Evolutionary conservation across 2,113 vertebrate genomes (phyloP), one percentile per base, ranked within the genome.

Genomic region (Sinocyclocheilus anshuiensis): DNA sequence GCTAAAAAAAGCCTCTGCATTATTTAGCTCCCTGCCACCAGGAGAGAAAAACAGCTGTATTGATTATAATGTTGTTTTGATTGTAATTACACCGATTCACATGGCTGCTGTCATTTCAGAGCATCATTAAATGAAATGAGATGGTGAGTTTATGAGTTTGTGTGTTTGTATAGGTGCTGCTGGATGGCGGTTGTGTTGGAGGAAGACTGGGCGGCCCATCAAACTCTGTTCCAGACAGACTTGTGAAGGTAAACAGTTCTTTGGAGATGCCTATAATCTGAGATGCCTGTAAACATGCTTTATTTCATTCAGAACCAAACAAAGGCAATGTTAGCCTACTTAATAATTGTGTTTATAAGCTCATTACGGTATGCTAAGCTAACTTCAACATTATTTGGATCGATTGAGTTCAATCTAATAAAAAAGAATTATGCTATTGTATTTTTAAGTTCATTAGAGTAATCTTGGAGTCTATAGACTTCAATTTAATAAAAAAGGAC

Each of bases 241-340:
- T 0, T 22, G 77, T 89, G 15, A 92, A 96, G 93, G 93, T 93
- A 90, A 89, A 86, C 2, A 3, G 18, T 57, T 55, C 16, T 15
- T 55, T 20, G 7, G 6, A 59, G 18, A 61, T 61, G 57, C 57
- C 20, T 61, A 61, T n/a, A n/a, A 61, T 50, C 48, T 50, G 48
- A 13, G 63, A 33, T 69, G 26, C 15, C 65, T 69, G 1, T 71
- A 71, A 36, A 71, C 7, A 4, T 22, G 22, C 39, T 75, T 20
- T 72, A 45, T 2, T 45, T 13, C 4, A 45, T 45, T 75, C 20
- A 75, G 39, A 48, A 26, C 22, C 3, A 8, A 39, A 42, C 13
- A 11, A 11, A 3, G 69, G 9, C 33, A 24, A 75, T 24, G 45
- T 15, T 24, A 18, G 53, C 53, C 16, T 55, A 24, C 42, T 76